Conservation (phyloP, 2,113 vertebrate genomes). For the Cacatua alba region DNA sequence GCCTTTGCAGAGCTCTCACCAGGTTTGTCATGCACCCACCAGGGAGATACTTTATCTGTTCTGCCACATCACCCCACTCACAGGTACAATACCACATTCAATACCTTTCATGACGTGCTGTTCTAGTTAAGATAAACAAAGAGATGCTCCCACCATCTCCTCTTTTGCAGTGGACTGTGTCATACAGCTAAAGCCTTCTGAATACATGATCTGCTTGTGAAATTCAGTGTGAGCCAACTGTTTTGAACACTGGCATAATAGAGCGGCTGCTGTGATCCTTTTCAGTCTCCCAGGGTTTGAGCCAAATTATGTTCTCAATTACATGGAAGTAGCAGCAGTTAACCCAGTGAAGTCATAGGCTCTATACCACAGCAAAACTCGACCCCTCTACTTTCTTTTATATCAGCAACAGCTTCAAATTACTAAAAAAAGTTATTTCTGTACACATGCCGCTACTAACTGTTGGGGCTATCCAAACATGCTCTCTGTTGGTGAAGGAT, state of each 20-base stretch:
- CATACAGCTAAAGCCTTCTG: conserved; percentile 12
- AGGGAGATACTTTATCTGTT: background rate
- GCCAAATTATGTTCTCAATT: conserved; percentile 56
- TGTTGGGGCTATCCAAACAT: background rate
- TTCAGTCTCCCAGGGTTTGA: conserved; percentile 29
- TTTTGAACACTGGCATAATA: conserved; percentile 30
- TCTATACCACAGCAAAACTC: conserved; percentile 28
- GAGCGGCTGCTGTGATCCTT: conserved; percentile 39
- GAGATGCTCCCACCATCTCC: background rate
- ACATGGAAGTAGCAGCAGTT: conserved; percentile 43
- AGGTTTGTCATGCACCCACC: background rate
- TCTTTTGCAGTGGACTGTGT: background rate
- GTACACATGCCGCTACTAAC: background rate
- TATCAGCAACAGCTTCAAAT: conserved; percentile 47
- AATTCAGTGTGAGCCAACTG: conserved; percentile 36
- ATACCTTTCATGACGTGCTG: background rate
- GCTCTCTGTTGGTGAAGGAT: background rate
- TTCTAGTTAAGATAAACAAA: background rate
- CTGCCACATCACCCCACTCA: background rate
- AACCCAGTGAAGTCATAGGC: conserved; percentile 27
- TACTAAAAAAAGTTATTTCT: conserved; percentile 14
- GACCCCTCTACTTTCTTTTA: conserved; percentile 44
- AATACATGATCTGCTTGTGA: conserved; percentile 14
- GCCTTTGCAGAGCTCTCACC: rapidly evolving
- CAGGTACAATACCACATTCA: background rate